phyloP scores from a whole-genome alignment of 2,888 invertebrate species.

The Coecobrya sp. region DNA sequence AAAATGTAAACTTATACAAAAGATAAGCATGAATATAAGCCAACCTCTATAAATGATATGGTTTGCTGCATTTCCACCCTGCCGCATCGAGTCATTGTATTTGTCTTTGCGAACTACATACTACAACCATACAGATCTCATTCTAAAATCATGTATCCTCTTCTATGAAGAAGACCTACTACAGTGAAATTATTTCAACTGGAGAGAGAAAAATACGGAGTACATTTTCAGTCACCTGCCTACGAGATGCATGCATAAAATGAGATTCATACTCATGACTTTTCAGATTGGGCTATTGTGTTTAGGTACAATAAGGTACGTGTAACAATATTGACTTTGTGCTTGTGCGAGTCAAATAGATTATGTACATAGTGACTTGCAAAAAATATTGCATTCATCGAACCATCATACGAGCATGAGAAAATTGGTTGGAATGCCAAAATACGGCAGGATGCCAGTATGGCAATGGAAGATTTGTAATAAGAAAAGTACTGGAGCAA shows the following conservation, averaged over 20 bases:
- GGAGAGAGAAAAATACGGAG: not conserved
- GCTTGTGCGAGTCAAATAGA: constrained; percentile 43
- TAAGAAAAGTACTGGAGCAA: constrained; percentile 37
- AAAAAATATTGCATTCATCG: constrained; percentile 56
- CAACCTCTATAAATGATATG: constrained; percentile 10
- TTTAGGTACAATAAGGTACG: not conserved
- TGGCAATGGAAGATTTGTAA: constrained; percentile 39
- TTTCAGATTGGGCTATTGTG: not conserved
- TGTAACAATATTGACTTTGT: constrained; percentile 35
- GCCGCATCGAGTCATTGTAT: constrained; percentile 32
- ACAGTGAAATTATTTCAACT: constrained; percentile 18
- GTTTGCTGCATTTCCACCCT: constrained; percentile 14
- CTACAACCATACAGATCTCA: not conserved
- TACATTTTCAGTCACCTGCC: not conserved
- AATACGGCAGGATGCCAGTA: not conserved
- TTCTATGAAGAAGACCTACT: not conserved
- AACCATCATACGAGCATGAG: constrained; percentile 24
- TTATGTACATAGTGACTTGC: constrained; percentile 58
- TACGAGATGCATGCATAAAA: constrained; percentile 11
- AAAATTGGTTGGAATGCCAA: constrained; percentile 59
- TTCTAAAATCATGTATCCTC: not conserved
- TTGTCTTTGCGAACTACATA: constrained; percentile 24
- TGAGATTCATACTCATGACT: not conserved
- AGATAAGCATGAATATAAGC: not conserved
- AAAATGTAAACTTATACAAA: not conserved